Conservation (phyloP, 1,140 invertebrate species). For the Sipha flava region DNA sequence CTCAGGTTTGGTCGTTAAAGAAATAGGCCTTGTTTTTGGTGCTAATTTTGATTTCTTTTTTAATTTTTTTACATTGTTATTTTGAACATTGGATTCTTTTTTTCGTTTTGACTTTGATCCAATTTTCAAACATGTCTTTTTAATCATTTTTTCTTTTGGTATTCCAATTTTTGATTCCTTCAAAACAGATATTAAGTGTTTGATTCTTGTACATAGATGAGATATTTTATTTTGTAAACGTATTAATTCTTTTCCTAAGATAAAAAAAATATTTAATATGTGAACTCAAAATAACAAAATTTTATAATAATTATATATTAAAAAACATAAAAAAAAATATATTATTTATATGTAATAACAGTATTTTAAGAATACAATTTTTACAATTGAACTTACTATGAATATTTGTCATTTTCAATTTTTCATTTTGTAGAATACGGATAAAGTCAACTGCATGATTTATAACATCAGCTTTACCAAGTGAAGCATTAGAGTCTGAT, state of each 20-base stretch:
- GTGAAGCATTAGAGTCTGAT: conserved; percentile 45
- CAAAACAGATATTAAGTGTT: background rate
- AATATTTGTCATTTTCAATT: conserved; percentile 40
- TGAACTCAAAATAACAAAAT: no score
- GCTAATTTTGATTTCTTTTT: background rate
- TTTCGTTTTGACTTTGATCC: background rate
- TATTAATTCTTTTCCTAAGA: conserved; percentile 1
- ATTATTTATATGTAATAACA: no score
- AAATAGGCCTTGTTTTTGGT: conserved; percentile 1
- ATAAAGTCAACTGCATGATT: conserved; percentile 45
- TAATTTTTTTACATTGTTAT: background rate
- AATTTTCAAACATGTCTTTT: background rate
- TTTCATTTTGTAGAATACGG: conserved; percentile 45
- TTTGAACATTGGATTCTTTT: background rate
- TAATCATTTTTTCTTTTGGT: conserved; percentile 9
- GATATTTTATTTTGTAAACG: conserved; percentile 10
- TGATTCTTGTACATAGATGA: conserved; percentile 1
- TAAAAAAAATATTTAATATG: background rate
- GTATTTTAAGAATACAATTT: no score
- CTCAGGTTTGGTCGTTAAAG: conserved; percentile 2
- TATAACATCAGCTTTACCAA: conserved; percentile 44
- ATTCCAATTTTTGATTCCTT: conserved; percentile 15
- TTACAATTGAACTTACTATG: conserved; percentile 35
- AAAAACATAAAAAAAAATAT: no score
- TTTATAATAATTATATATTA: no score